phyloP scores from a whole-genome alignment of 1,140 invertebrate species.

The Mylabris phalerata region DNA sequence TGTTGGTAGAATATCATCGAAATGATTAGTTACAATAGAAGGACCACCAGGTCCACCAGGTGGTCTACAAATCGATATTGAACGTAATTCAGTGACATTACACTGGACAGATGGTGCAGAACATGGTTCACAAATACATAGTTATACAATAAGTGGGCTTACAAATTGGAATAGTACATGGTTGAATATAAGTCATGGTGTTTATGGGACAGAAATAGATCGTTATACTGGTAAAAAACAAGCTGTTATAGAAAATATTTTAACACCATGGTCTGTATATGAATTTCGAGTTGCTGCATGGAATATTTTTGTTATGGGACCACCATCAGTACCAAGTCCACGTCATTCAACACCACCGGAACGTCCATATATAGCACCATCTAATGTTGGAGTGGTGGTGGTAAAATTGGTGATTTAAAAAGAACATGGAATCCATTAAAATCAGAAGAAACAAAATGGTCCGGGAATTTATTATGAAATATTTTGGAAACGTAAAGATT shows the following conservation, averaged over 20 bases:
- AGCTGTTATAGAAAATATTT: slow-evolving; percentile 51
- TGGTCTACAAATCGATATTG: slow-evolving; percentile 69
- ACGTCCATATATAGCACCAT: slow-evolving; percentile 68
- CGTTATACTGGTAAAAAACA: slow-evolving; percentile 47
- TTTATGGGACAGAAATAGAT: slow-evolving; percentile 36
- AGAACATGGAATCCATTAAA: slow-evolving; percentile 83
- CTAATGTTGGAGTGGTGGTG: slow-evolving; percentile 84
- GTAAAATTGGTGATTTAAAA: slow-evolving; percentile 89
- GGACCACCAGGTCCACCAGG: slow-evolving; percentile 80
- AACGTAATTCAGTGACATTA: slow-evolving; percentile 67
- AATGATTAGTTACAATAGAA: slow-evolving; percentile 65
- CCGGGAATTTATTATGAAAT: slow-evolving; percentile 87
- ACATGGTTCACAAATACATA: slow-evolving; percentile 68
- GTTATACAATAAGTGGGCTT: slow-evolving; percentile 72
- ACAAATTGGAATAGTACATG: slow-evolving; percentile 84
- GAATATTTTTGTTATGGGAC: slow-evolving; percentile 74
- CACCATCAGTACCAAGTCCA: slow-evolving; percentile 68
- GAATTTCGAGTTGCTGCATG: slow-evolving; percentile 82
- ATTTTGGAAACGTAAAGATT: slow-evolving; percentile 71
- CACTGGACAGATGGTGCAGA: slow-evolving; percentile 85
- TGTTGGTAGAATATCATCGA: slow-evolving; percentile 69
- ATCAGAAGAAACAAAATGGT: slow-evolving; percentile 74
- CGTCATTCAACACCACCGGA: slow-evolving; percentile 75
- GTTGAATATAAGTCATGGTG: slow-evolving; percentile 61
- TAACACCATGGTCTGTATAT: slow-evolving; percentile 84